These are phyloP conservation scores for Dryobota labecula DNA, from an alignment of 2,888 invertebrate species.

Conservation along the genomic window DNA sequence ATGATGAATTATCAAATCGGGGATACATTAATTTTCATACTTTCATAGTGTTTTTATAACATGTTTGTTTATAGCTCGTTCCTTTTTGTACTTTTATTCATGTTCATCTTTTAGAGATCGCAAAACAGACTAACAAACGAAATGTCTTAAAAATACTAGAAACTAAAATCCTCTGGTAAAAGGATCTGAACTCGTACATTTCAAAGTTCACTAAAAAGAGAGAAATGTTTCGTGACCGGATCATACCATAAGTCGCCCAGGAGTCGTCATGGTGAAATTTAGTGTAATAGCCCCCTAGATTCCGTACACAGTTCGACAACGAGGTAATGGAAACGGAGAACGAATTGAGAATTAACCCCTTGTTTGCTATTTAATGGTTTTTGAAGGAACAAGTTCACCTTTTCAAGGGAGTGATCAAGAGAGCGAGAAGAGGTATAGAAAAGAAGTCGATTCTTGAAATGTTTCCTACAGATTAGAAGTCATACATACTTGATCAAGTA, in stretches of 20 bases:
- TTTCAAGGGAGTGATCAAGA: not conserved
- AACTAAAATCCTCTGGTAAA: constrained; percentile 21
- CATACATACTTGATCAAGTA: not conserved
- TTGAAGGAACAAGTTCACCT: not conserved
- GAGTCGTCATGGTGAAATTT: constrained; percentile 72
- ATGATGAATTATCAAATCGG: not conserved
- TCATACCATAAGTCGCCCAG: constrained; percentile 70
- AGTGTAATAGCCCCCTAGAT: constrained; percentile 64
- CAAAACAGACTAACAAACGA: not conserved
- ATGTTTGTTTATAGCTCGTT: not conserved
- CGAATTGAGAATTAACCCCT: constrained; percentile 17
- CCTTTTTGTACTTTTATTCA: not conserved
- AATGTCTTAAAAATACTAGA: constrained; percentile 16
- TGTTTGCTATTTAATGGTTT: constrained; percentile 1
- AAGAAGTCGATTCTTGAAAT: not conserved
- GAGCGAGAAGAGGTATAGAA: not conserved
- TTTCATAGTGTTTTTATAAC: not conserved
- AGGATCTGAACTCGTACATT: constrained; percentile 33
- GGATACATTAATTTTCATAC: not conserved
- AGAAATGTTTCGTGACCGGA: constrained; percentile 72
- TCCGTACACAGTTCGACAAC: constrained; percentile 25
- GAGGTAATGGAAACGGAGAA: constrained; percentile 30
- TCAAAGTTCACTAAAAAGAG: constrained; percentile 51
- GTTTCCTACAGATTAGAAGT: not conserved
- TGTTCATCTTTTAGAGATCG: not conserved